Conservation (phyloP, 2,113 vertebrate species). For the Melanerpes formicivorus region DNA sequence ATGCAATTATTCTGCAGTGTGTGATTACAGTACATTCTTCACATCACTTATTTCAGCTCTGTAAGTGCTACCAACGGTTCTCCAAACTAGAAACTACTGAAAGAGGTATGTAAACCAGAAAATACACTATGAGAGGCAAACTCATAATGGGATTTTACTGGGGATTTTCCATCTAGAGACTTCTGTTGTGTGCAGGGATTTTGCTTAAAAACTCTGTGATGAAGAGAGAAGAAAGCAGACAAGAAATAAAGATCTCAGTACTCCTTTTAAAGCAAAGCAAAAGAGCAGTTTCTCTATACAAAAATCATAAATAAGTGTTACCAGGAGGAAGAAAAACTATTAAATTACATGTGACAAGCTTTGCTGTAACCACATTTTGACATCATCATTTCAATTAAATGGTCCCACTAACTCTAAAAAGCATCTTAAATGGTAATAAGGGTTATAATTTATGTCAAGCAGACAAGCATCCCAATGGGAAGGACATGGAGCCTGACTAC, state of each 20-base stretch:
- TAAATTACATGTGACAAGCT: background rate
- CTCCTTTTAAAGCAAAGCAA: background rate
- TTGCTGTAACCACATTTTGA: background rate
- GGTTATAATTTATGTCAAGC: background rate
- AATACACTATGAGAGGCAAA: background rate
- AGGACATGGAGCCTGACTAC: background rate
- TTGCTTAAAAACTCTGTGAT: background rate
- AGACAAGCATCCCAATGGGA: background rate
- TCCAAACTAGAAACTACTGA: background rate
- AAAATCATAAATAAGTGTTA: background rate
- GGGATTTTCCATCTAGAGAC: background rate
- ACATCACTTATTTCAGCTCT: background rate
- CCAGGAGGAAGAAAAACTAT: background rate
- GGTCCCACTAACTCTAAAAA: background rate
- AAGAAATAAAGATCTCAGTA: background rate
- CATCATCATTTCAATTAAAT: conserved; percentile 22
- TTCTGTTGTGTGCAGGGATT: background rate
- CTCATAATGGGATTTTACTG: background rate
- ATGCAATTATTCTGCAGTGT: conserved; percentile 41
- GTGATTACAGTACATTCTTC: conserved; percentile 27
- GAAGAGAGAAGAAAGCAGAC: background rate
- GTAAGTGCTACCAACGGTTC: background rate
- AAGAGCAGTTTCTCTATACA: background rate
- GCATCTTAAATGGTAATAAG: background rate
- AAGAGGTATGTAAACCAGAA: background rate